Percentiles rank a stretch among this genome's conserved stretches.
Evolutionary conservation across 2,888 invertebrate genomes (phyloP).

Genomic region (Chrysolina americana): DNA sequence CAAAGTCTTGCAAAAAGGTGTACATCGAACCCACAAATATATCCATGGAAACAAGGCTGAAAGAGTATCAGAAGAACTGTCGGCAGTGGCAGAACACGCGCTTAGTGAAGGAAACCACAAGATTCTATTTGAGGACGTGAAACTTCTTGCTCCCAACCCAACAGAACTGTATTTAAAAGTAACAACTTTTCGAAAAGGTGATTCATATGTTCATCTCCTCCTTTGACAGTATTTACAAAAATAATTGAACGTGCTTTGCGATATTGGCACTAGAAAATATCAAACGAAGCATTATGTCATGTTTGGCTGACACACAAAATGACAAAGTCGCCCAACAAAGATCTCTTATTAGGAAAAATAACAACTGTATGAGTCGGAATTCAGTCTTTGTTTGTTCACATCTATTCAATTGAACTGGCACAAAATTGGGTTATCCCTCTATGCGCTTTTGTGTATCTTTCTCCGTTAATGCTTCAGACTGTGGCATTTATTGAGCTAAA

Average conservation of each 20-base stretch:
- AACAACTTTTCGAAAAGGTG: too few species aligned
- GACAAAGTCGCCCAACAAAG: neutral
- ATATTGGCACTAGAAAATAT: neutral
- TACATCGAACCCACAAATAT: too few species aligned
- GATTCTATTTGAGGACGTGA: too few species aligned
- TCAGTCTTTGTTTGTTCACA: neutral
- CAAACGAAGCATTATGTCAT: neutral
- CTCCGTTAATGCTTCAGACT: neutral
- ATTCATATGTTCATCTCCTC: too few species aligned
- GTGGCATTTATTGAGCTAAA: neutral
- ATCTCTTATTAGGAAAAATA: conserved; percentile 1
- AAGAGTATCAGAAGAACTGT: too few species aligned
- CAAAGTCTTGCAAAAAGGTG: too few species aligned
- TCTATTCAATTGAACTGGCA: neutral
- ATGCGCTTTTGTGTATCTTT: neutral
- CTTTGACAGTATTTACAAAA: too few species aligned
- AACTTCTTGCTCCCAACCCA: too few species aligned
- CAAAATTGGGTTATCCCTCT: neutral
- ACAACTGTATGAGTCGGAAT: neutral
- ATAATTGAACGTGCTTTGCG: neutral
- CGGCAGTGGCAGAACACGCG: too few species aligned
- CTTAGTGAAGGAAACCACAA: too few species aligned
- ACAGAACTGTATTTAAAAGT: too few species aligned
- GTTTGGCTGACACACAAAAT: neutral
- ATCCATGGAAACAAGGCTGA: too few species aligned